Percentiles rank a stretch among this genome's conserved stretches.
Conservation (phyloP, 2,113 vertebrate species). For the Epinephelus lanceolatus region DNA sequence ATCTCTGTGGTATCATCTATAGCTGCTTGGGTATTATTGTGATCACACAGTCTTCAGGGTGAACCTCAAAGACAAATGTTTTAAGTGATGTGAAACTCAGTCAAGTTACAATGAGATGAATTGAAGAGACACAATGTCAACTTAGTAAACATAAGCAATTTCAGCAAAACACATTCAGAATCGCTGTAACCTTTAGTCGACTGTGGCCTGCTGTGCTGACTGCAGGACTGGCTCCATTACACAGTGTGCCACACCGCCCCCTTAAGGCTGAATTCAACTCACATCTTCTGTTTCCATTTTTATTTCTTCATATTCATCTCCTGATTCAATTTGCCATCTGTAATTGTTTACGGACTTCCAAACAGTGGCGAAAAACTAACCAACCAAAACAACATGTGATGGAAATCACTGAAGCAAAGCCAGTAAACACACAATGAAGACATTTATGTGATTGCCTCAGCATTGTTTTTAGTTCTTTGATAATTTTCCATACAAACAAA, state of each 20-base stretch:
- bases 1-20: neutral
- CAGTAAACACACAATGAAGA: neutral
- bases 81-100: no score
- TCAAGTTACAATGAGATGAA: neutral
- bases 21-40: neutral
- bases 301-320: slow-evolving; percentile 18
- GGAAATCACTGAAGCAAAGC: neutral
- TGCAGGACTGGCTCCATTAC: neutral
- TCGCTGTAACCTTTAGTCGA: neutral
- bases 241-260: neutral
- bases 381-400: slow-evolving; percentile 37
- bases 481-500: neutral
- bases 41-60: neutral
- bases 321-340: slow-evolving; percentile 6
- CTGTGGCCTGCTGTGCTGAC: neutral
- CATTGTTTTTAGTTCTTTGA: neutral
- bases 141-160: neutral
- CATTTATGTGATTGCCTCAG: neutral
- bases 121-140: neutral
- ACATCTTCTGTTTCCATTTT: neutral
- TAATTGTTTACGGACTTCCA: neutral
- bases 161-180: neutral
- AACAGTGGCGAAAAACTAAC: slow-evolving; percentile 3
- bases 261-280: neutral
- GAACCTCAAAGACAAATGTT: neutral